A percentile compares a stretch with the other conserved stretches of the same genome.
These are phyloP conservation scores for Synergus laeviventris DNA, from an alignment of 2,888 invertebrate genomes.

Conservation along the genomic window DNA sequence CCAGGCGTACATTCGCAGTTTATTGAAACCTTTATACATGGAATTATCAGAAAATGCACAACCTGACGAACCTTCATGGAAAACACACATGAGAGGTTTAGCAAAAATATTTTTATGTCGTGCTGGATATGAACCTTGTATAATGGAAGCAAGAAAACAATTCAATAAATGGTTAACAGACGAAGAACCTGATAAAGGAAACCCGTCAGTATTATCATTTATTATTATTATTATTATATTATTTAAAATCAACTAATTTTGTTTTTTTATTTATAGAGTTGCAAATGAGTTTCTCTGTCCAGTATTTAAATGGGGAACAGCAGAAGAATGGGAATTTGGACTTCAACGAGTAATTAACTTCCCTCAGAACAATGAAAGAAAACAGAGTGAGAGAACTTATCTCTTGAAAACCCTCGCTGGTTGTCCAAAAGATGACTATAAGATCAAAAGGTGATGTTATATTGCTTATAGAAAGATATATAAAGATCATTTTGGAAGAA, in stretches of 20 bases:
- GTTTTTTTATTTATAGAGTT: constrained; percentile 77
- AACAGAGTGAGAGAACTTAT: constrained; percentile 86
- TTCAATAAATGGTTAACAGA: constrained; percentile 87
- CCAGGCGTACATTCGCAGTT: constrained; percentile 83
- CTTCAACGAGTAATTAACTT: constrained; percentile 86
- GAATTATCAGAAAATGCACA: constrained; percentile 79
- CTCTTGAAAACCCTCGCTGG: constrained; percentile 87
- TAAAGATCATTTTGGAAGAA: background rate
- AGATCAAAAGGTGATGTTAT: constrained; percentile 78
- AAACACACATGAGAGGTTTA: constrained; percentile 82
- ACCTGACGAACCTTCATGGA: constrained; percentile 82
- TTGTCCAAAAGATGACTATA: constrained; percentile 84
- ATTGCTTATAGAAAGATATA: background rate
- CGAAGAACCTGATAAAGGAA: constrained; percentile 86
- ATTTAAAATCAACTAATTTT: background rate
- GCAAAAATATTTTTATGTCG: constrained; percentile 86
- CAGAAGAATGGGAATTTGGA: constrained; percentile 90
- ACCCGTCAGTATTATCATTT: constrained; percentile 81
- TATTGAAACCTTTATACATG: constrained; percentile 85
- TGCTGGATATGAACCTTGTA: constrained; percentile 87
- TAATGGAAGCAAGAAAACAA: constrained; percentile 84
- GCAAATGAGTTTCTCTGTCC: constrained; percentile 87
- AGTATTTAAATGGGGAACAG: constrained; percentile 88
- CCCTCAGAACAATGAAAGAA: constrained; percentile 80
- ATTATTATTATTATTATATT: background rate